A percentile compares a stretch with the other conserved stretches of the same genome.
These are phyloP conservation scores for Diplogasteroides magnus DNA, from an alignment of 1,140 invertebrate species.

Conservation along the genomic window DNA sequence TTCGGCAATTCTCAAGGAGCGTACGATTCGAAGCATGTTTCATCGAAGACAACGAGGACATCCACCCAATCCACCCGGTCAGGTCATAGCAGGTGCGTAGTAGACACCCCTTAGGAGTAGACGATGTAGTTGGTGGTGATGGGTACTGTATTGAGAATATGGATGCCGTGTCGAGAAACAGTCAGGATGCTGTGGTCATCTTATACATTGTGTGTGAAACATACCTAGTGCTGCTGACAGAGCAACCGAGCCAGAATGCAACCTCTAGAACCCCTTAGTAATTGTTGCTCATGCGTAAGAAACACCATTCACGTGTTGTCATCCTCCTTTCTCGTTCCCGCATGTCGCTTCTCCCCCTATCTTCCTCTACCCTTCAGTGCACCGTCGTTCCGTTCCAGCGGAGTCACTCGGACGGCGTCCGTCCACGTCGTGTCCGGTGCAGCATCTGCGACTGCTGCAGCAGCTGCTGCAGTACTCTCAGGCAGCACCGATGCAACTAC, in stretches of 20 bases:
- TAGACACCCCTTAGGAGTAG: conserved; percentile 66
- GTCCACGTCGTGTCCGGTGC: conserved; percentile 23
- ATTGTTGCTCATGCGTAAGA: no score
- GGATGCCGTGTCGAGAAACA: no score
- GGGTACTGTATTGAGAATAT: no score
- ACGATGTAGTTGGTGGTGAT: neutral
- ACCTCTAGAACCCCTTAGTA: no score
- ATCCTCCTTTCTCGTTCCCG: conserved; percentile 4
- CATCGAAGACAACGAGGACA: conserved; percentile 45
- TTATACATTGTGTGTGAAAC: no score
- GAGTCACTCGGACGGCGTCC: conserved; percentile 26
- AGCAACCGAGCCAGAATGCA: no score
- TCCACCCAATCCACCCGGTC: conserved; percentile 54
- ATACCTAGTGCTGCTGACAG: no score
- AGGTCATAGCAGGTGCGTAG: conserved; percentile 56
- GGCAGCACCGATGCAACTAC: conserved; percentile 36
- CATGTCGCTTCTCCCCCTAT: neutral
- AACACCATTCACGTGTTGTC: no score
- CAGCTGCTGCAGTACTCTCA: no score
- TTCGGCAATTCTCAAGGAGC: conserved; percentile 61
- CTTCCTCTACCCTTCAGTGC: conserved; percentile 3
- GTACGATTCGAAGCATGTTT: conserved; percentile 40
- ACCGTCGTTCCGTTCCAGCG: conserved; percentile 4
- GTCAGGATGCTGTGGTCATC: no score
- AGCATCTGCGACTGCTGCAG: conserved; percentile 9